Percentiles rank a stretch among this genome's conserved stretches.
These are phyloP conservation scores for Luidia sarsii DNA, from an alignment of 53 echinoderm and acorn worm genomes.

Conservation along the genomic window DNA sequence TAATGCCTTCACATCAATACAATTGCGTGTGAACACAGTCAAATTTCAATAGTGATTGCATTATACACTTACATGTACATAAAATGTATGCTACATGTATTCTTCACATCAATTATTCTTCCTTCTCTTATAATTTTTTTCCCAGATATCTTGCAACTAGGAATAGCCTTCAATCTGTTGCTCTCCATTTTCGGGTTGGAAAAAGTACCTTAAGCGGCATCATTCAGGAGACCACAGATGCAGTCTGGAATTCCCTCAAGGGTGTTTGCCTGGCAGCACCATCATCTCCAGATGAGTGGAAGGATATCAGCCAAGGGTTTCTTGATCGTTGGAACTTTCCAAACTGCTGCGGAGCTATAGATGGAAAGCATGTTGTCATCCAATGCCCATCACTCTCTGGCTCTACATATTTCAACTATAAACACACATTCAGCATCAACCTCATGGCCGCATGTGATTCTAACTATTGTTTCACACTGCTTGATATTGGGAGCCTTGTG, in stretches of 20 bases:
- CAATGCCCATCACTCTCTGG: conserved; percentile 37
- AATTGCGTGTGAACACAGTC: too few relatives aligned
- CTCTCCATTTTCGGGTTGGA: conserved; percentile 22
- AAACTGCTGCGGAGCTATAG: conserved; percentile 35
- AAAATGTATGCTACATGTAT: too few relatives aligned
- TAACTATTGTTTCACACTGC: conserved; percentile 21
- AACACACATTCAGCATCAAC: conserved; percentile 1
- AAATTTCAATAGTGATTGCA: not conserved
- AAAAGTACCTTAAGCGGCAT: conserved; percentile 1
- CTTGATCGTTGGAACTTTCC: conserved; percentile 27
- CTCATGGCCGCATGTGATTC: conserved; percentile 36
- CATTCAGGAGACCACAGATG: conserved; percentile 11
- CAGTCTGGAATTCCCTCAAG: not conserved
- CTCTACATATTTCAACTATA: conserved; percentile 35
- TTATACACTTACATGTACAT: too few relatives aligned
- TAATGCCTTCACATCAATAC: too few relatives aligned
- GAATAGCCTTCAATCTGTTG: conserved; percentile 1
- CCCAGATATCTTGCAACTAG: conserved; percentile 24
- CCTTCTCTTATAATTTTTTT: not conserved
- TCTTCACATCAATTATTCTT: too few relatives aligned
- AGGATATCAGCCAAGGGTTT: conserved; percentile 3
- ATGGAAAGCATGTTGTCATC: conserved; percentile 46
- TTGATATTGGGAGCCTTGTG: conserved; percentile 27
- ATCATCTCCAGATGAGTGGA: conserved; percentile 31
- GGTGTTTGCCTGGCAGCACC: not conserved